Evolutionary conservation across 1,140 invertebrate genomes (phyloP).

Genomic region (Apis laboriosa): DNA sequence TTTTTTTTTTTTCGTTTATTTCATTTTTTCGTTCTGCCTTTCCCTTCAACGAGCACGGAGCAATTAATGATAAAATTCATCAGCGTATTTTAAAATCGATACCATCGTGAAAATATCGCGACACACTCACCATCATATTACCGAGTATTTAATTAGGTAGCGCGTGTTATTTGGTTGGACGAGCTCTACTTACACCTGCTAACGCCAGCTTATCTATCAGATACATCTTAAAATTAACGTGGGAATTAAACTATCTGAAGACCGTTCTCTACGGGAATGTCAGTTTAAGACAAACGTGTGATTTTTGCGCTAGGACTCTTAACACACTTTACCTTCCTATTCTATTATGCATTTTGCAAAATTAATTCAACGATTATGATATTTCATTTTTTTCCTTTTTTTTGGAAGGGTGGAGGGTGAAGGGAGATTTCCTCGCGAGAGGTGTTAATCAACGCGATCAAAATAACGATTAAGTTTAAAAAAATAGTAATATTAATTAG

Average conservation of each 20-base stretch:
- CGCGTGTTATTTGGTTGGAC: conserved; percentile 53
- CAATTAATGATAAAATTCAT: background rate
- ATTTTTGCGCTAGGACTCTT: background rate
- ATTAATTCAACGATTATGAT: background rate
- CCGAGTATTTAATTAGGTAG: conserved; percentile 22
- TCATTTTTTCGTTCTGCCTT: background rate
- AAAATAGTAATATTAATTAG: conserved; percentile 40
- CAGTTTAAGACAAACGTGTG: conserved; percentile 10
- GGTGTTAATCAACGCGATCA: background rate
- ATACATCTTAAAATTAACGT: conserved; percentile 33
- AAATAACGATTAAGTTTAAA: conserved; percentile 1
- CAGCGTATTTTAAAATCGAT: background rate
- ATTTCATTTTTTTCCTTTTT: background rate
- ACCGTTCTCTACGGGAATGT: conserved; percentile 49
- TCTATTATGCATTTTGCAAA: background rate
- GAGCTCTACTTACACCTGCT: conserved; percentile 32
- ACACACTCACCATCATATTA: background rate
- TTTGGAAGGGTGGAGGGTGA: no score
- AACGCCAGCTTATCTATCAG: conserved; percentile 14
- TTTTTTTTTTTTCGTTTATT: background rate
- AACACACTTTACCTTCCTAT: background rate
- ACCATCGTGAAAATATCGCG: conserved; percentile 14
- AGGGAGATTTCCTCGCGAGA: conserved; percentile 25
- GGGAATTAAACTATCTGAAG: conserved; percentile 30
- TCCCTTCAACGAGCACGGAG: background rate